Percentiles rank a stretch among this genome's conserved stretches.
These are phyloP conservation scores for Chorisops tibialis DNA, from an alignment of 2,888 invertebrate species.

Conservation along the genomic window DNA sequence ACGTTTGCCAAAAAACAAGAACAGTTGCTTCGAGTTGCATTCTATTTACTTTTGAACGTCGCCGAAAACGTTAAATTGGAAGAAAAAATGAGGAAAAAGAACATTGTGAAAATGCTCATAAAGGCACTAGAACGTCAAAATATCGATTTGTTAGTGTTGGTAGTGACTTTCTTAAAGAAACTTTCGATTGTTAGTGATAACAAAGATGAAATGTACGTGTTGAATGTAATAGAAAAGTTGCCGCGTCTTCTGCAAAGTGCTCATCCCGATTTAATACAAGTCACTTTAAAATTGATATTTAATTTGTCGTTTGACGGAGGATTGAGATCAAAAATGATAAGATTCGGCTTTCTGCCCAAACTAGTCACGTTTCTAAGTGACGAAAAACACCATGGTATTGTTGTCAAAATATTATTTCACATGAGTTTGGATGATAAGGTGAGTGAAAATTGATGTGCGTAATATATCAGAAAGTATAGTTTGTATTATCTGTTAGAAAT, in stretches of 20 bases:
- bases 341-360: slow-evolving; percentile 83
- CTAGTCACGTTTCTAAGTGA: slow-evolving; percentile 86
- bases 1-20: slow-evolving; percentile 89
- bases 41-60: slow-evolving; percentile 90
- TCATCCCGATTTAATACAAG: slow-evolving; percentile 60
- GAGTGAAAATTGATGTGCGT: slow-evolving; percentile 7
- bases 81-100: slow-evolving; percentile 95
- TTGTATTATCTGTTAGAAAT: too few relatives aligned
- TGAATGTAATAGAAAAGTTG: slow-evolving; percentile 78
- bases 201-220: slow-evolving; percentile 84
- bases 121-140: slow-evolving; percentile 88
- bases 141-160: slow-evolving; percentile 82
- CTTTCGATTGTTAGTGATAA: slow-evolving; percentile 92
- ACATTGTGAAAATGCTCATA: slow-evolving; percentile 81
- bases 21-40: slow-evolving; percentile 83
- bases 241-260: slow-evolving; percentile 71
- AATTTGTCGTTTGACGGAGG: slow-evolving; percentile 94
- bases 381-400: slow-evolving; percentile 72
- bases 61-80: slow-evolving; percentile 94
- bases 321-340: slow-evolving; percentile 83
- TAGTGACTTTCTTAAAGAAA: slow-evolving; percentile 92
- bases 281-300: slow-evolving; percentile 82
- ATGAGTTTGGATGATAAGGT: slow-evolving; percentile 84
- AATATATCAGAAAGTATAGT: too few relatives aligned
- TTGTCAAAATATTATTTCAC: slow-evolving; percentile 84